phyloP scores from a whole-genome alignment of 1,140 invertebrate genomes.

The Nomia melanderi region DNA sequence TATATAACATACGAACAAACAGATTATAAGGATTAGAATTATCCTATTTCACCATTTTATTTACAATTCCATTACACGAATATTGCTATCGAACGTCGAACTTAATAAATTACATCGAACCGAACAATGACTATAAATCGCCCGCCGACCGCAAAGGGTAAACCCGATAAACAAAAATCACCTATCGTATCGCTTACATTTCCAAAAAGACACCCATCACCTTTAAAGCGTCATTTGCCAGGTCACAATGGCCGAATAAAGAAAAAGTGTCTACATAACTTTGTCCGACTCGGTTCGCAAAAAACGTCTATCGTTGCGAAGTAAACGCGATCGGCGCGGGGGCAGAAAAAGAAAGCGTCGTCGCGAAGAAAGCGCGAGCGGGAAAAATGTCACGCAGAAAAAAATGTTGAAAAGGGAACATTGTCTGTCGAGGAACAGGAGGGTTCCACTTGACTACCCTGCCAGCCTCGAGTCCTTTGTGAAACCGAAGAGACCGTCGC shows the following conservation, averaged over 20 bases:
- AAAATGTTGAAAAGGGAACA: slow-evolving; percentile 34
- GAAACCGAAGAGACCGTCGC: slow-evolving; percentile 31
- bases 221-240: background rate
- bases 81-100: no score
- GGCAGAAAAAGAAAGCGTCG: background rate
- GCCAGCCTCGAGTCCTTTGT: slow-evolving; percentile 42
- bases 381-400: background rate
- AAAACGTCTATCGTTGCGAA: background rate
- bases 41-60: no score
- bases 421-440: slow-evolving; percentile 27
- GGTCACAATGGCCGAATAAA: background rate
- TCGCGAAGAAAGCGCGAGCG: background rate
- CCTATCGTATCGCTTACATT: no score
- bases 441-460: slow-evolving; percentile 49
- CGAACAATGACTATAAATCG: no score
- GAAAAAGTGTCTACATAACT: background rate
- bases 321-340: background rate
- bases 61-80: no score
- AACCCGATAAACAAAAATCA: no score
- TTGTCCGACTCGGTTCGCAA: background rate
- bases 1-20: no score
- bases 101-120: no score
- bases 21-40: no score
- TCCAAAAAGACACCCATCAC: no score
- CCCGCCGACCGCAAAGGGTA: no score